Conservation (phyloP, 2,113 vertebrate genomes). For the Abramis brama region DNA sequence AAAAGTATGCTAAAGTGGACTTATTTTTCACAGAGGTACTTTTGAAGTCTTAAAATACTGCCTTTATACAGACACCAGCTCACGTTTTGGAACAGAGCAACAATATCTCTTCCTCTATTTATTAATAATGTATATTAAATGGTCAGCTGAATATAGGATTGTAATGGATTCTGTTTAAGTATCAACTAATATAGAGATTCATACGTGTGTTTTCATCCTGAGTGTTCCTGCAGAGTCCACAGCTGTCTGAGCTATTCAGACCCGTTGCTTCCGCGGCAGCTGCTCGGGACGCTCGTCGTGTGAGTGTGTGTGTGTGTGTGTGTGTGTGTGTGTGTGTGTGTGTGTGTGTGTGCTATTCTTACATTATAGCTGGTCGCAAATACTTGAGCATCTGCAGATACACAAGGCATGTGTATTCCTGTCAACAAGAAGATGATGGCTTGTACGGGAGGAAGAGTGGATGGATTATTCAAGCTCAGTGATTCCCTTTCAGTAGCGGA, state of each 20-base stretch:
- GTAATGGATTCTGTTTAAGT: background rate
- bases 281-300: slow-evolving; percentile 10
- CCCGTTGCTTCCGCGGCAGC: slow-evolving; percentile 22
- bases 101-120: background rate
- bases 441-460: background rate
- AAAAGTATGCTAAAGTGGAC: too few relatives aligned
- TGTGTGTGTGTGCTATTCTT: background rate
- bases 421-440: background rate
- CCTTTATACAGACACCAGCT: background rate
- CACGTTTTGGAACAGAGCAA: background rate
- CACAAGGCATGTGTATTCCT: slow-evolving; percentile 21
- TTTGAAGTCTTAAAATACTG: background rate
- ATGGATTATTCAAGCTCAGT: background rate
- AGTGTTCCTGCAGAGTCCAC: slow-evolving; percentile 22
- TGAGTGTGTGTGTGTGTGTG: too few relatives aligned
- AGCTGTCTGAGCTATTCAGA: slow-evolving; percentile 40
- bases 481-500: background rate
- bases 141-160: background rate
- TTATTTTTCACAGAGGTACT: too few relatives aligned
- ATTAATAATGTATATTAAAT: background rate
- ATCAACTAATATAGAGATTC: background rate
- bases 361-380: slow-evolving; percentile 19
- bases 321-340: background rate
- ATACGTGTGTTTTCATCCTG: slow-evolving; percentile 6
- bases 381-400: slow-evolving; percentile 20